Evolutionary conservation across 2,888 invertebrate species (phyloP).

Genomic region (Apamea anceps): DNA sequence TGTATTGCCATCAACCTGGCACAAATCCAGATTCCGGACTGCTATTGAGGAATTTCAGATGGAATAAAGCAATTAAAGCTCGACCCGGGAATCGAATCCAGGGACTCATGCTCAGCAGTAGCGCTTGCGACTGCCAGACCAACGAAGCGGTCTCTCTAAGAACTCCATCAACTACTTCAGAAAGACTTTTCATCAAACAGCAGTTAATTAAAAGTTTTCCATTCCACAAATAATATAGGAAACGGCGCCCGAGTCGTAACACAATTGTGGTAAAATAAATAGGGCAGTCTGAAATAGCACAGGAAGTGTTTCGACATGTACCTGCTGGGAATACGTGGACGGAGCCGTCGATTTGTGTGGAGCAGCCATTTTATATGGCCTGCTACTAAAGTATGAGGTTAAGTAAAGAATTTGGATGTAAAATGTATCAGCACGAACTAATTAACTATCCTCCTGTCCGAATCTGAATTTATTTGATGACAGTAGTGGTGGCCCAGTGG

Average conservation of each 20-base stretch:
- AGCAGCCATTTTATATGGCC: background rate
- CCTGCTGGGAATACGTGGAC: constrained; percentile 24
- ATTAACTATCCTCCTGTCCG: background rate
- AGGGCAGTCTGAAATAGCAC: constrained; percentile 48
- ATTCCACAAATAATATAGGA: constrained; percentile 23
- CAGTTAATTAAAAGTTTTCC: background rate
- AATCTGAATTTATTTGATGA: background rate
- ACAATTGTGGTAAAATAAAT: constrained; percentile 49
- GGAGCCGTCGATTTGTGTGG: background rate
- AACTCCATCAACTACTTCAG: background rate
- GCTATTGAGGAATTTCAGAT: background rate
- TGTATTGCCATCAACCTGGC: background rate
- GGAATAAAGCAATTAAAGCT: background rate
- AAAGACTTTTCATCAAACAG: background rate
- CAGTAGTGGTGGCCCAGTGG: too few relatives aligned
- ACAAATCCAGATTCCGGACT: background rate
- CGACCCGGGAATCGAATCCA: background rate
- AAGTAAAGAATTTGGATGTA: background rate
- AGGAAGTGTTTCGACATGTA: constrained; percentile 51
- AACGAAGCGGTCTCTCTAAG: background rate
- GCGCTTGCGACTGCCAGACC: background rate
- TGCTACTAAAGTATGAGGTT: too few relatives aligned
- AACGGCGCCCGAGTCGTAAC: constrained; percentile 29
- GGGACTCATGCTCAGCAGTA: background rate
- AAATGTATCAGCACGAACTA: background rate